Percentiles rank a stretch among this genome's conserved stretches.
These are phyloP conservation scores for Neostethus bicornis DNA, from an alignment of 2,797 vertebrate species.

Conservation along the genomic window DNA sequence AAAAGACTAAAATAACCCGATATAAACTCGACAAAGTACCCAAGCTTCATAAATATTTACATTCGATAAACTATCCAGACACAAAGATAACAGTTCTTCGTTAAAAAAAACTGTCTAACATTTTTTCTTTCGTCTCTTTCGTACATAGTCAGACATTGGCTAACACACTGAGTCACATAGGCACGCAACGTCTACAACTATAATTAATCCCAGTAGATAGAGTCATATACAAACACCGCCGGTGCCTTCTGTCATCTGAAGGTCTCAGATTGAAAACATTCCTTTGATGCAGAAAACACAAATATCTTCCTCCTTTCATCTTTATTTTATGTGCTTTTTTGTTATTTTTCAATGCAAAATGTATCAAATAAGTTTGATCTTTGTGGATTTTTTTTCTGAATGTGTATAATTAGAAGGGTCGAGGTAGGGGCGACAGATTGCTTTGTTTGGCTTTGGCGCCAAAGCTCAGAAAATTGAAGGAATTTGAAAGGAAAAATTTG, in stretches of 20 bases:
- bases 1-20: not conserved
- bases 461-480: constrained; percentile 6
- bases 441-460: constrained; percentile 41
- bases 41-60: not conserved
- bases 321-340: not conserved
- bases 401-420: no score
- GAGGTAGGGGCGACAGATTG: constrained; percentile 11
- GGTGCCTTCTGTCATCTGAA: constrained; percentile 50
- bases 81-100: not conserved
- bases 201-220: constrained; percentile 55
- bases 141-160: constrained; percentile 9
- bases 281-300: constrained; percentile 20
- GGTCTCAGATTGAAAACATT: constrained; percentile 51
- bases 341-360: not conserved
- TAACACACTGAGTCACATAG: constrained; percentile 14
- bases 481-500: constrained; percentile 1
- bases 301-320: not conserved
- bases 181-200: constrained; percentile 40
- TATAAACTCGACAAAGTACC: not conserved
- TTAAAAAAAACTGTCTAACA: not conserved
- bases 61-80: not conserved
- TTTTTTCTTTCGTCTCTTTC: not conserved
- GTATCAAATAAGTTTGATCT: not conserved
- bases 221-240: constrained; percentile 16
- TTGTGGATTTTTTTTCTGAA: no score